phyloP scores from a whole-genome alignment of 2,888 invertebrate genomes.

The Lithophane socia region DNA sequence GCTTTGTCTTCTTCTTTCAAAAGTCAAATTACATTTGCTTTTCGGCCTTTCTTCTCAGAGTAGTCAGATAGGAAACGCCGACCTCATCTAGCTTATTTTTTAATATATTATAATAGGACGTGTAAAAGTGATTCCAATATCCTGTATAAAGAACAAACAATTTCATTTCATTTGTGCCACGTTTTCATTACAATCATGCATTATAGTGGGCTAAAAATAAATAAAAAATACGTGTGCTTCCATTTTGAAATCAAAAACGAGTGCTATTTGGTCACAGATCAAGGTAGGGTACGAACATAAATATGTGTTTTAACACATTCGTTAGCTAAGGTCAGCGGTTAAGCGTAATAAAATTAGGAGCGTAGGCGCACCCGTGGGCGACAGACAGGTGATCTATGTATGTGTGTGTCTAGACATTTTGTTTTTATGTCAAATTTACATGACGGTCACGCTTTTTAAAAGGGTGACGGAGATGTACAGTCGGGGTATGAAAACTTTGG shows the following conservation, averaged over 20 bases:
- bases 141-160: too few relatives aligned
- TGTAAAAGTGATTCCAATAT: too few relatives aligned
- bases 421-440: constrained; percentile 44
- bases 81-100: too few relatives aligned
- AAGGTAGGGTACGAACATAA: constrained; percentile 1
- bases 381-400: constrained; percentile 30
- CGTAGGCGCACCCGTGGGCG: constrained; percentile 58
- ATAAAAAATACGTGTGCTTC: too few relatives aligned
- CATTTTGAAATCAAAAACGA: not conserved
- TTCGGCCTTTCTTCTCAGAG: too few relatives aligned
- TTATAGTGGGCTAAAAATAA: not conserved
- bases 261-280: constrained; percentile 6
- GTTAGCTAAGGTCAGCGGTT: constrained; percentile 50
- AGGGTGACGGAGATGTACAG: not conserved
- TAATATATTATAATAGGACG: too few relatives aligned
- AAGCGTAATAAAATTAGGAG: constrained; percentile 51
- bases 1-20: too few relatives aligned
- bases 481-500: not conserved
- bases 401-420: constrained; percentile 40
- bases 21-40: too few relatives aligned
- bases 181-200: not conserved
- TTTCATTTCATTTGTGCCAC: too few relatives aligned
- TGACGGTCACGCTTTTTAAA: constrained; percentile 14
- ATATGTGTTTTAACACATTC: constrained; percentile 39
- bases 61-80: too few relatives aligned